Base-by-base conservation (phyloP, 2,888 invertebrate species). In the Deilephila elpenor region DNA sequence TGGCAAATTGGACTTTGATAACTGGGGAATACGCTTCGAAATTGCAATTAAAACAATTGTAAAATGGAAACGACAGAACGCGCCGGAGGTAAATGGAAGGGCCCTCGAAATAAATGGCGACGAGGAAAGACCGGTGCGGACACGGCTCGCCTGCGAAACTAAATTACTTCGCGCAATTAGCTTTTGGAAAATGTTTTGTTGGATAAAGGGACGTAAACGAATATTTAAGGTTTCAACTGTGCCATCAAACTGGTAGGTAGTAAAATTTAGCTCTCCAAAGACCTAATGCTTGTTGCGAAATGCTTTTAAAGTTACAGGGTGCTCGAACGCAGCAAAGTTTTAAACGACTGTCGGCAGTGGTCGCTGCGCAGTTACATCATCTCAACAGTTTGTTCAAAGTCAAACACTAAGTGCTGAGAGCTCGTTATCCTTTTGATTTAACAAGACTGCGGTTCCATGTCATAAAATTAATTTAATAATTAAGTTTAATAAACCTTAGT, bases 111-210 rank as follows among this genome's bases (percentile, higher is more conserved):
- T 86, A 88, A 89, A 90, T 88, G 89, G 83, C 83, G 84, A 77
- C 76, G 77, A 74, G 71, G 76, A 83, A 82, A 82, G 84, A 79
- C 80, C 81, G 82, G 78, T 82, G 83, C 81, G 86, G 88, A 89
- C 88, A 87, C 82, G 83, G 82, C 82, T 79, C 78, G 74, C 76
- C 81, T 82, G 75, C 82, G 79, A 86, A 88, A 91, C 86, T 86
- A 85, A 87, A 90, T 89, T 90, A 89, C 88, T 87, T 86, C 83
- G 85, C 82, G 84, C 88, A 90, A 91, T 90, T 90, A 90, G 87
- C 88, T 86, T 84, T 85, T 79, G 79, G 80, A 84, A 85, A 89
- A 88, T 83, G 84, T 86, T 88, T 76, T 73, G 72, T 44, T 32
- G n/a, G 75, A 83, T 83, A 82, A 83, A 83, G 77, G 76, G 80